A percentile compares a stretch with the other conserved stretches of the same genome.
Evolutionary conservation across 2,113 vertebrate genomes (phyloP).

Genomic region (Typhlomys cinereus): DNA sequence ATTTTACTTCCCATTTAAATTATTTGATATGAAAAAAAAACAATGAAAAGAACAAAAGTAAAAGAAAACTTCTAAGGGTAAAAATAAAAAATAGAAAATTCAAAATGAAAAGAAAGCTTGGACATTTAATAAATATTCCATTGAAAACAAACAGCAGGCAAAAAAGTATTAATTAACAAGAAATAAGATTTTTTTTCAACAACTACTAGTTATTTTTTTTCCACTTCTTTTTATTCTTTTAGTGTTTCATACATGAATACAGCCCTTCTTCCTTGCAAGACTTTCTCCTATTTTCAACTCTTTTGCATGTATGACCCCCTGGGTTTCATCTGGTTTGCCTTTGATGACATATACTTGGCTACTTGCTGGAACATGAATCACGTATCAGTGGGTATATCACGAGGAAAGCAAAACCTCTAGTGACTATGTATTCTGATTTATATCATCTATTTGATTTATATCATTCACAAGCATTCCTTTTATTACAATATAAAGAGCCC

Average conservation of each 20-base stretch:
- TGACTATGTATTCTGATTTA: conserved; percentile 25
- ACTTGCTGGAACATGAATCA: too few species aligned
- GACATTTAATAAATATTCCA: neutral
- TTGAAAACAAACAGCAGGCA: neutral
- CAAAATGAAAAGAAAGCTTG: conserved; percentile 50
- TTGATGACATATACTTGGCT: too few species aligned
- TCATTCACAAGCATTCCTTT: conserved; percentile 35
- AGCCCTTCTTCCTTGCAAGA: too few species aligned
- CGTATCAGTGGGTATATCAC: too few species aligned
- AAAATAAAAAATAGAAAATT: neutral
- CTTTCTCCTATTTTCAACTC: too few species aligned
- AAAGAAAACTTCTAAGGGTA: conserved; percentile 16
- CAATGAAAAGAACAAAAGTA: neutral
- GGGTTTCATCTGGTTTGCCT: too few species aligned
- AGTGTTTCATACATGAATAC: too few species aligned
- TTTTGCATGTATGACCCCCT: too few species aligned
- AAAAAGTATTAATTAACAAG: conserved; percentile 32
- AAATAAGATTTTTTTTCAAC: conserved; percentile 20
- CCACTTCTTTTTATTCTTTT: too few species aligned
- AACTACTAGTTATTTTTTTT: too few species aligned
- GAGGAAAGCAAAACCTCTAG: conserved; percentile 13
- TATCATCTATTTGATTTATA: conserved; percentile 29
- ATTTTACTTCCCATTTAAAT: conserved; percentile 31
- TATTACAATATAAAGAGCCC: neutral
- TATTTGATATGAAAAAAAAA: conserved; percentile 50